Evolutionary conservation across 2,797 vertebrate genomes (phyloP).

Genomic region (Scyliorhinus canicula): DNA sequence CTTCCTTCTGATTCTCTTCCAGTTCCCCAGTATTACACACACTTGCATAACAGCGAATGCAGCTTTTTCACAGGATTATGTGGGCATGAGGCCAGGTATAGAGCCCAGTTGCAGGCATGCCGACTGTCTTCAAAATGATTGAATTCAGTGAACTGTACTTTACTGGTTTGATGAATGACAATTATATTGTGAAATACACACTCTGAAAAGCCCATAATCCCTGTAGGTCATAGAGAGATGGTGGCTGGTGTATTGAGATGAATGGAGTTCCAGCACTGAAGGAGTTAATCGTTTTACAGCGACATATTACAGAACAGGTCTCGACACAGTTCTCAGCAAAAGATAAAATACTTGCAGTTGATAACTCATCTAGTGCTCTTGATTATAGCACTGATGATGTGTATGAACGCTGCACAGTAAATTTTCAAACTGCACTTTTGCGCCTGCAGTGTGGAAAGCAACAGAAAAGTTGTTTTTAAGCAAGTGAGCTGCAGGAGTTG

Average conservation of each 20-base stretch:
- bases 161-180: not conserved
- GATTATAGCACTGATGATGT: not conserved
- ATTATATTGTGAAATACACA: not conserved
- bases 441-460: not conserved
- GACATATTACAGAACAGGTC: constrained; percentile 30
- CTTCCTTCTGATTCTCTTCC: not conserved
- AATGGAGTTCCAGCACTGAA: not conserved
- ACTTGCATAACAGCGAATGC: not conserved
- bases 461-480: constrained; percentile 1
- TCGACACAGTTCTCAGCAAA: not conserved
- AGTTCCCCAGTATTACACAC: too few species aligned
- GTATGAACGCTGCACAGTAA: not conserved
- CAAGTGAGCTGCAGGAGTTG: not conserved
- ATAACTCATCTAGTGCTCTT: not conserved
- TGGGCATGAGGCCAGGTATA: not conserved
- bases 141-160: not conserved
- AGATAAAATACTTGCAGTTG: not conserved
- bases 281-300: not conserved
- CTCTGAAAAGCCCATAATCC: not conserved
- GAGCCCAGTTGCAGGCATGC: not conserved
- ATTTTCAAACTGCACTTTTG: not conserved
- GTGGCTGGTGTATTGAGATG: not conserved
- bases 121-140: not conserved
- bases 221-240: not conserved
- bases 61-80: not conserved